Conservation (phyloP, 2,797 vertebrate species). For the Vireo griseus region DNA sequence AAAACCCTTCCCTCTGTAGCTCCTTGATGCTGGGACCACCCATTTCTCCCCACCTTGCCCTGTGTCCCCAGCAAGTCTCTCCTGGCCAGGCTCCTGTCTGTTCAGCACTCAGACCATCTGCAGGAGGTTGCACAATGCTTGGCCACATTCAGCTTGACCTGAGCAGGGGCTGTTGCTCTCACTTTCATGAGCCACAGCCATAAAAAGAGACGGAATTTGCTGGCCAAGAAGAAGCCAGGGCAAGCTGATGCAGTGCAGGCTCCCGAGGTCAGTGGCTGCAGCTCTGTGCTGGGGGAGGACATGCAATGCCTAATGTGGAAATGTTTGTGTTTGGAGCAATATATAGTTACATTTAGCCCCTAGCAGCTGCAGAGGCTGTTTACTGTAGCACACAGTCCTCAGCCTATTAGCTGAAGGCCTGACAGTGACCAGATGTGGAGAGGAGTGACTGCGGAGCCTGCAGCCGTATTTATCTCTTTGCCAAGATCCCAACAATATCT, state of each 20-base stretch:
- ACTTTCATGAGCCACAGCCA: background rate
- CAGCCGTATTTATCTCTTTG: background rate
- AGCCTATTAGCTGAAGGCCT: constrained; percentile 35
- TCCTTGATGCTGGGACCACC: background rate
- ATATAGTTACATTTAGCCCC: constrained; percentile 36
- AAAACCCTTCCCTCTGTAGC: background rate
- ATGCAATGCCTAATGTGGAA: constrained; percentile 68
- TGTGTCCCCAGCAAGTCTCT: background rate
- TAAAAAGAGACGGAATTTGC: constrained; percentile 15
- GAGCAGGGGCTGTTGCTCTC: background rate
- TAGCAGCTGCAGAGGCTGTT: constrained; percentile 37
- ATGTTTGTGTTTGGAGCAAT: constrained; percentile 65
- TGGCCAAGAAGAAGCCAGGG: background rate
- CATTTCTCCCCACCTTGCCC: background rate
- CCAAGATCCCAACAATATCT: constrained; percentile 66
- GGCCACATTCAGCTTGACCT: background rate
- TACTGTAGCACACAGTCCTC: constrained; percentile 43
- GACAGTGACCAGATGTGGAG: constrained; percentile 67
- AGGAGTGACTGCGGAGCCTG: background rate
- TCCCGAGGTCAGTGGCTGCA: constrained; percentile 16
- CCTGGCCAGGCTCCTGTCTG: background rate
- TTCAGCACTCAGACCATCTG: rapidly evolving
- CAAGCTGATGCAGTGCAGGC: constrained; percentile 19
- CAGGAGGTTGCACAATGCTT: background rate
- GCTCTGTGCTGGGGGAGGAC: background rate